Base-by-base conservation (phyloP, 1,140 invertebrate genomes). In the Euwallacea fornicatus region DNA sequence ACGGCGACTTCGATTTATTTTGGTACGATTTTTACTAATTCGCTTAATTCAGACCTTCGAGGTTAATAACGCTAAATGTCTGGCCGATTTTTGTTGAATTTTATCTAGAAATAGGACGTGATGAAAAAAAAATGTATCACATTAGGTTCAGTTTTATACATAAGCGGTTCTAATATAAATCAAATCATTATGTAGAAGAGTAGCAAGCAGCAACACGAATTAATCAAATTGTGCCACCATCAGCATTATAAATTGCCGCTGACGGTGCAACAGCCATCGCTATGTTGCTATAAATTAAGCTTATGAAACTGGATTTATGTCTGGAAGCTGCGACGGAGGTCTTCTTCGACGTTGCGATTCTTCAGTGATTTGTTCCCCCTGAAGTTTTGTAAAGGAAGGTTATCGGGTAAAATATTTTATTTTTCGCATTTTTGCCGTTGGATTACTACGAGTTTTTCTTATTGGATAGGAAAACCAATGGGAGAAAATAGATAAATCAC, bases 161-260 rank as follows among this genome's bases (percentile, higher is more conserved):
- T 13, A 50, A 50, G 13, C 13, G 9, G 6, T 13, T 13, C 46
- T 10, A 50, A 11, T 50, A 50, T 56, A 56, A 56, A 56, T 56
- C 54, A 56, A 56, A 56, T 50, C 46, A 13, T 56, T 56, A 15
- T n/a, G 46, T 50, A 50, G 9, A 13, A 50, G 46, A 4, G 46
- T 50, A 50, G 13, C 46, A 50, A 6, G 2, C 46, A 50, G 46
- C 46, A 50, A 50, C 13, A 15, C 8, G 54, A 46, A 62, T 62
- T 62, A 62, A 62, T 62, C 60, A 46, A 62, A 46, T 62, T 46
- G 43, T 62, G 42, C 43, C 60, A 62, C 60, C 60, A 46, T 62
- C 60, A 46, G 60, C 60, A 21, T 62, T 62, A 62, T 62, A 62
- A 62, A 62, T 62, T 46, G 7, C 42, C 42, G 42, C 60, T 62